These are phyloP conservation scores for Bombyx mori DNA, from an alignment of 1,140 invertebrate genomes.

Conservation along the genomic window ASM3026992v2 NC_085116.1:8152001-8152500, in stretches of 20 bases:
- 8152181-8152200: slow-evolving; percentile 55
- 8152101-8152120: slow-evolving; percentile 63
- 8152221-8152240: slow-evolving; percentile 48
- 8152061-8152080: slow-evolving; percentile 67
- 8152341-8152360: slow-evolving; percentile 15
- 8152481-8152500: slow-evolving; percentile 32
- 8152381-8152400: slow-evolving; percentile 47
- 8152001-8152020: slow-evolving; percentile 29
- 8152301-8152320: slow-evolving; percentile 55
- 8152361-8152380: slow-evolving; percentile 17
- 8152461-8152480: slow-evolving; percentile 5
- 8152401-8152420: slow-evolving; percentile 3
- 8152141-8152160: slow-evolving; percentile 64
- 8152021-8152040: slow-evolving; percentile 30
- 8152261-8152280: slow-evolving; percentile 36
- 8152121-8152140: slow-evolving; percentile 63
- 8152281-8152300: slow-evolving; percentile 54
- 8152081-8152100: slow-evolving; percentile 72
- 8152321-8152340: slow-evolving; percentile 31
- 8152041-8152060: slow-evolving; percentile 45
- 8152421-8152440: slow-evolving; percentile 5
- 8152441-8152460: slow-evolving; percentile 25
- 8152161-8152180: slow-evolving; percentile 68
- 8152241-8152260: slow-evolving; percentile 51
- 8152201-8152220: slow-evolving; percentile 64